Percentiles rank a stretch among this genome's conserved stretches.
Evolutionary conservation across 92 coral and sea anemone genomes (phyloP).

Genomic region (Zoanthus gigantus): DNA sequence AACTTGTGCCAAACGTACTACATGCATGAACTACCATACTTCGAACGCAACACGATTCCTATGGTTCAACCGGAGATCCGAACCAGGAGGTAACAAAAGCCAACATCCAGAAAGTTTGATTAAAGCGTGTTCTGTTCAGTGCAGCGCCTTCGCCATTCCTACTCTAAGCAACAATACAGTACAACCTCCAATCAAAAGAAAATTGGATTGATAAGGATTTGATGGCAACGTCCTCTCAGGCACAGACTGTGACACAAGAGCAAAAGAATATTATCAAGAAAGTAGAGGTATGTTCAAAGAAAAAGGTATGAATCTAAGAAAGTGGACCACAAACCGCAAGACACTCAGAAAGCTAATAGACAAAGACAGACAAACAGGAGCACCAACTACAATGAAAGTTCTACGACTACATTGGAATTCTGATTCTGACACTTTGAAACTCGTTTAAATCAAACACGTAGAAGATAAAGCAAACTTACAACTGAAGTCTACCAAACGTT

Average conservation of each 20-base stretch:
- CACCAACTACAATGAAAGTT: conserved; percentile 23
- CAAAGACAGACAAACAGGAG: conserved; percentile 12
- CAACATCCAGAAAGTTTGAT: too few species aligned
- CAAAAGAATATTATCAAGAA: conserved; percentile 10
- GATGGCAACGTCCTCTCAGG: conserved; percentile 6
- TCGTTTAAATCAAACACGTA: background rate
- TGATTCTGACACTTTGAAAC: conserved; percentile 19
- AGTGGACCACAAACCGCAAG: conserved; percentile 34
- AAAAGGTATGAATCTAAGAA: conserved; percentile 10
- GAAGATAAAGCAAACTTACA: background rate
- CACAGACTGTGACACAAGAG: conserved; percentile 20
- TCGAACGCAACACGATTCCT: too few species aligned
- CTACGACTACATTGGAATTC: conserved; percentile 18
- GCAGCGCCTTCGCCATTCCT: background rate
- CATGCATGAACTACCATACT: too few species aligned
- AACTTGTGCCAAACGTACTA: too few species aligned
- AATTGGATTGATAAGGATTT: background rate
- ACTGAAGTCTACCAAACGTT: conserved; percentile 42
- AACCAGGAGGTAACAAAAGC: too few species aligned
- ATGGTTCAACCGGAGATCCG: too few species aligned
- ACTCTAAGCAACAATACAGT: background rate
- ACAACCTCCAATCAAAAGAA: background rate
- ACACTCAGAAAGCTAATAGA: background rate
- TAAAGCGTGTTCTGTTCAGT: too few species aligned
- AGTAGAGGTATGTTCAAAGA: conserved; percentile 8